A percentile compares a stretch with the other conserved stretches of the same genome.
These are phyloP conservation scores for Falcunculus frontatus DNA, from an alignment of 2,113 vertebrate genomes.

Conservation along the genomic window DNA sequence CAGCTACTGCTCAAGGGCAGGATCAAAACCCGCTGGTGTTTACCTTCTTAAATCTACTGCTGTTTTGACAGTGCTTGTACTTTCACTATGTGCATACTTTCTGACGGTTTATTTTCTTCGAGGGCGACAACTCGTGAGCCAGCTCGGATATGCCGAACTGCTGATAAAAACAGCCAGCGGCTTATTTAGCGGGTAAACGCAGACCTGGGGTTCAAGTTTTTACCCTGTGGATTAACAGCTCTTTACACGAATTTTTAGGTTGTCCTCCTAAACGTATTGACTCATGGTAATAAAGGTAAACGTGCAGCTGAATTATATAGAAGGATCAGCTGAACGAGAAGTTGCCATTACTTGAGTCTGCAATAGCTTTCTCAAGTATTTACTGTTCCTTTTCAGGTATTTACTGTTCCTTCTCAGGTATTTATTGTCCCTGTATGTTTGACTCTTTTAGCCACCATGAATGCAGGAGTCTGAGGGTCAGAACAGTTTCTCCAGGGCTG, in stretches of 20 bases:
- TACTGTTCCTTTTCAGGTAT: not conserved
- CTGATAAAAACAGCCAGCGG: not conserved
- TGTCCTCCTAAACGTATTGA: not conserved
- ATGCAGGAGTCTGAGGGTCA: not conserved
- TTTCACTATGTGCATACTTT: fast-evolving
- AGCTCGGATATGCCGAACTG: not conserved
- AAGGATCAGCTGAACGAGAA: not conserved
- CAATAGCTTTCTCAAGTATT: not conserved
- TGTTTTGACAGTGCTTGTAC: not conserved
- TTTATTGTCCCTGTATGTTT: not conserved
- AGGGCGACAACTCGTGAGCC: not conserved
- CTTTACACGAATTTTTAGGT: fast-evolving
- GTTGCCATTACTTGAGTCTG: not conserved
- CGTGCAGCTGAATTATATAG: fast-evolving
- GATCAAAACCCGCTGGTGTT: not conserved
- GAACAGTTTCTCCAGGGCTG: not conserved
- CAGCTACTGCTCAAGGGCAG: not conserved
- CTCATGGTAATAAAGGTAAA: fast-evolving
- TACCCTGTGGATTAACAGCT: not conserved
- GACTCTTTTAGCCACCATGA: not conserved
- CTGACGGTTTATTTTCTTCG: not conserved
- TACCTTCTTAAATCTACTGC: fast-evolving
- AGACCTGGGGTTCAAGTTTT: not conserved
- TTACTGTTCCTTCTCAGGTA: not conserved
- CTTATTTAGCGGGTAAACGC: not conserved